These are phyloP conservation scores for Ahaetulla prasina DNA, from an alignment of 2,113 vertebrate species.

Conservation along the genomic window DNA sequence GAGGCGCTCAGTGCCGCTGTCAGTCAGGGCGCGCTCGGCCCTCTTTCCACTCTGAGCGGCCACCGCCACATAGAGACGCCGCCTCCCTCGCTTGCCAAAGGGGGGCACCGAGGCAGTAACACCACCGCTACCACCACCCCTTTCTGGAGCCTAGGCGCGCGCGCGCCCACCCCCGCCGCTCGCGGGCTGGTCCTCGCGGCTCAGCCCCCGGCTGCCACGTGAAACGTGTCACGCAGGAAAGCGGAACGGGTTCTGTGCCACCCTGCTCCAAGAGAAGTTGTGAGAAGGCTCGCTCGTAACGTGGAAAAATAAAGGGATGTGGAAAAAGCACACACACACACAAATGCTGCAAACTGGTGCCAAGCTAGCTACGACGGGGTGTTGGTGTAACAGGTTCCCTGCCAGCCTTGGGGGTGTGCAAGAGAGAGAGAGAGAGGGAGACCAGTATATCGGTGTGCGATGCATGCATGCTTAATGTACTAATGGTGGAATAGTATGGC, in stretches of 20 bases:
- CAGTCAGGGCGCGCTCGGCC: conserved; percentile 1
- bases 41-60: background rate
- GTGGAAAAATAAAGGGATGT: background rate
- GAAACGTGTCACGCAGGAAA: background rate
- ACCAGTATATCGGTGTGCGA: background rate
- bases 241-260: background rate
- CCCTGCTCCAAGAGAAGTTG: background rate
- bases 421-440: background rate
- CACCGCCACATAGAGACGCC: background rate
- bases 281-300: background rate
- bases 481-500: background rate
- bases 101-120: background rate
- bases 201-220: background rate
- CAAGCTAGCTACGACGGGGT: background rate
- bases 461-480: background rate
- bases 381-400: background rate
- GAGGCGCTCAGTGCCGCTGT: background rate
- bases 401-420: background rate
- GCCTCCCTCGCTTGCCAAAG: background rate
- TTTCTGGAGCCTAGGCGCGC: no score
- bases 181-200: background rate
- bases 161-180: background rate
- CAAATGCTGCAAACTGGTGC: background rate
- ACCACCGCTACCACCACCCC: no score
- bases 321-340: no score